Conservation (phyloP, 2,113 vertebrate genomes). For the Cygnus atratus region DNA sequence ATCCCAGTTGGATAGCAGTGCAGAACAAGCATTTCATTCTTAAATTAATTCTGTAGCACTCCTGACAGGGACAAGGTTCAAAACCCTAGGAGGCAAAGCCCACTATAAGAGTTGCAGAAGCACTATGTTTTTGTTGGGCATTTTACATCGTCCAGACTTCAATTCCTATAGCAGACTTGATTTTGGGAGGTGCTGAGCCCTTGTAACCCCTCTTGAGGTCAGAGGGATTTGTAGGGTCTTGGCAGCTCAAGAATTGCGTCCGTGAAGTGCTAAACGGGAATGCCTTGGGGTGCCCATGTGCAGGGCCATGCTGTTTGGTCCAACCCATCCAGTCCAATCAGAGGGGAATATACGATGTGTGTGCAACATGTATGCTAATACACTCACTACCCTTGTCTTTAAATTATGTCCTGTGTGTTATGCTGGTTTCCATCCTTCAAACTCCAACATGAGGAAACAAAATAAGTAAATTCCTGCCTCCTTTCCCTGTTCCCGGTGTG, state of each 20-base stretch:
- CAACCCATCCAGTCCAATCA: background rate
- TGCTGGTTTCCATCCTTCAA: background rate
- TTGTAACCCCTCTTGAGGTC: background rate
- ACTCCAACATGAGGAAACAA: background rate
- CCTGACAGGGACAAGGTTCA: background rate
- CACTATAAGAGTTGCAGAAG: background rate
- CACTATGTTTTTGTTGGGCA: background rate
- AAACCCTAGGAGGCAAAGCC: background rate
- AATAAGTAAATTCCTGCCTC: background rate
- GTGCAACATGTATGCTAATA: accelerated
- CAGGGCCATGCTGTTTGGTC: accelerated
- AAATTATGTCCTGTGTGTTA: background rate
- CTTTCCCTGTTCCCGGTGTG: background rate
- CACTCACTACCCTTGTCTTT: background rate
- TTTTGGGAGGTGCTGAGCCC: background rate
- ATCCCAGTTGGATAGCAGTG: background rate
- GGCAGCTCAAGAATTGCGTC: background rate
- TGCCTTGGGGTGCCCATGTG: background rate
- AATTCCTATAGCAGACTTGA: background rate
- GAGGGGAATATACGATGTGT: accelerated
- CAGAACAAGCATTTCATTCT: background rate
- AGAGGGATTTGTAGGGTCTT: background rate
- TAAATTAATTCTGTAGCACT: background rate
- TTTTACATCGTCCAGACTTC: background rate
- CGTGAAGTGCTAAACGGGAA: background rate